A percentile compares a stretch with the other conserved stretches of the same genome.
These are phyloP conservation scores for Bradypus variegatus DNA, from an alignment of 2,797 vertebrate genomes.

Conservation along the genomic window DNA sequence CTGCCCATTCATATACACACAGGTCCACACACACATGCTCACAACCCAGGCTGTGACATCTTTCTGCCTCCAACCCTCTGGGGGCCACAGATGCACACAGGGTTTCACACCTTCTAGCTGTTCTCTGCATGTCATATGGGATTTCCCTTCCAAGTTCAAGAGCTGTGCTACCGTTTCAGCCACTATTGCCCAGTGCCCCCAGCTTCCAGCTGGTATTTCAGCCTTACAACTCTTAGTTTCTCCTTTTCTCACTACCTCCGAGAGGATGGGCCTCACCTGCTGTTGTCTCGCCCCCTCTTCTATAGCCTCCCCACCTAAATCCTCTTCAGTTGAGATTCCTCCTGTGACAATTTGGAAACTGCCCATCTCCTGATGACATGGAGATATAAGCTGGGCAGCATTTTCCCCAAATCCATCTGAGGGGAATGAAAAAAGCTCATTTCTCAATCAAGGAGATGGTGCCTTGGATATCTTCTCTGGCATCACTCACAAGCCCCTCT, in stretches of 20 bases:
- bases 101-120: constrained; percentile 23
- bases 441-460: neutral
- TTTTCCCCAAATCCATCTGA: neutral
- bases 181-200: neutral
- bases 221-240: neutral
- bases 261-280: neutral
- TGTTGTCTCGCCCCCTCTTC: neutral
- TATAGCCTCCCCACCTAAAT: neutral
- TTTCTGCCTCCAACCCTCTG: neutral
- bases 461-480: neutral
- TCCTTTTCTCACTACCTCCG: neutral
- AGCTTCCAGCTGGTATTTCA: constrained; percentile 6
- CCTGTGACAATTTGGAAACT: neutral
- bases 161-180: constrained; percentile 2
- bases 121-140: constrained; percentile 43
- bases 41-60: constrained; percentile 1
- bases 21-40: neutral
- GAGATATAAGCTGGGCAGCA: neutral
- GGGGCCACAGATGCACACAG: neutral
- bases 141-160: constrained; percentile 51
- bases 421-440: constrained; percentile 1
- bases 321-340: neutral
- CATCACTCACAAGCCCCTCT: neutral
- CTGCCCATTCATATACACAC: neutral
- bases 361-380: neutral